Conservation (phyloP, 1,140 invertebrate species). For the Yoshiicerus persimilis region DNA sequence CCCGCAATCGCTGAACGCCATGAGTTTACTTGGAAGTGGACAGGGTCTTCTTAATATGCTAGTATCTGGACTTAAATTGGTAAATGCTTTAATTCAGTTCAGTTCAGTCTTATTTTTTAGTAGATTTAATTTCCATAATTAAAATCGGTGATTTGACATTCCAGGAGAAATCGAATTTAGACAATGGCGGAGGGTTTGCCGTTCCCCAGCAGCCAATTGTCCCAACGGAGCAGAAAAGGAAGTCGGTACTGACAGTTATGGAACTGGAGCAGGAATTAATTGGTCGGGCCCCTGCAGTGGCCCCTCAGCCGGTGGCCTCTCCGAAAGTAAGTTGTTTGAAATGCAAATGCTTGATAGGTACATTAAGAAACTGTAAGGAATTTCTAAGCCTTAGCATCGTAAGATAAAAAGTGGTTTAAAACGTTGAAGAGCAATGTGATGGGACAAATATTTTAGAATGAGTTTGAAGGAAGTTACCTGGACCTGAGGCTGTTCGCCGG, state of each 20-base stretch:
- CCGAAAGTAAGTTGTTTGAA: not conserved
- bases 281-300: not conserved
- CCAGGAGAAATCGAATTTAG: too few relatives aligned
- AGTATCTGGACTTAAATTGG: not conserved
- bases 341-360: not conserved
- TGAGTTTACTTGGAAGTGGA: not conserved
- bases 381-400: not conserved
- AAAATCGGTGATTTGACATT: not conserved
- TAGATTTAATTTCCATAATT: too few relatives aligned
- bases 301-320: not conserved
- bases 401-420: not conserved
- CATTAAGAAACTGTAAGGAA: not conserved
- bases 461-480: not conserved
- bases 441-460: slow-evolving; percentile 17
- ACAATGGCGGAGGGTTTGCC: too few relatives aligned
- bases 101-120: too few relatives aligned
- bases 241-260: not conserved
- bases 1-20: not conserved
- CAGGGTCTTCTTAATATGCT: not conserved
- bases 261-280: not conserved
- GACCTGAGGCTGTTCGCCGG: not conserved
- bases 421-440: not conserved
- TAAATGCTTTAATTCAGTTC: too few relatives aligned
- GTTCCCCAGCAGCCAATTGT: not conserved
- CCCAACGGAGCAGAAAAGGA: not conserved